Evolutionary conservation across 2,797 vertebrate genomes (phyloP).

Genomic region (Leuciscus waleckii): DNA sequence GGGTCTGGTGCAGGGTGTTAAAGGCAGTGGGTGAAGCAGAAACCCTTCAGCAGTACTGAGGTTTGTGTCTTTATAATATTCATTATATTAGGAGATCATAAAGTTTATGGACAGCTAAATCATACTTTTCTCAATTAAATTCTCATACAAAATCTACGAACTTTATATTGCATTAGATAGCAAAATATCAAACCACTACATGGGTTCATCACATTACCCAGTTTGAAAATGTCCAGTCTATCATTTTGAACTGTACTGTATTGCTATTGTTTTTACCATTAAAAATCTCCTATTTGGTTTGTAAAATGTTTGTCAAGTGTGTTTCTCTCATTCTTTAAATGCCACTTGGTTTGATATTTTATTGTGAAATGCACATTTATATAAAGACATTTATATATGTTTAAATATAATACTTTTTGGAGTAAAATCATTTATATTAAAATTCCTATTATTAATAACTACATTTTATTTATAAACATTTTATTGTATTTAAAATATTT

Average conservation of each 20-base stretch:
- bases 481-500: not conserved
- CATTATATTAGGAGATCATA: not conserved
- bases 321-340: not conserved
- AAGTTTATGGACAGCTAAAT: not conserved
- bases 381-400: not conserved
- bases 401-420: not conserved
- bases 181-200: not conserved
- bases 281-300: not conserved
- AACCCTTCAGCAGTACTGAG: not conserved
- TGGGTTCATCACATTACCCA: not conserved
- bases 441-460: not conserved
- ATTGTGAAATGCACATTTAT: not conserved
- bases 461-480: not conserved
- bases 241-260: not conserved
- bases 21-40: slow-evolving; percentile 36
- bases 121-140: not conserved
- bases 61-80: not conserved
- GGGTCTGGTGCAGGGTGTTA: slow-evolving; percentile 35
- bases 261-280: not conserved
- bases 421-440: not conserved
- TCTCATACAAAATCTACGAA: not conserved
- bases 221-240: not conserved
- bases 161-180: not conserved
- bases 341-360: not conserved
- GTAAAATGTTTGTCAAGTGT: not conserved